Conservation (phyloP, 92 coral and sea anemone species). For the Paramuricea clavata region DNA sequence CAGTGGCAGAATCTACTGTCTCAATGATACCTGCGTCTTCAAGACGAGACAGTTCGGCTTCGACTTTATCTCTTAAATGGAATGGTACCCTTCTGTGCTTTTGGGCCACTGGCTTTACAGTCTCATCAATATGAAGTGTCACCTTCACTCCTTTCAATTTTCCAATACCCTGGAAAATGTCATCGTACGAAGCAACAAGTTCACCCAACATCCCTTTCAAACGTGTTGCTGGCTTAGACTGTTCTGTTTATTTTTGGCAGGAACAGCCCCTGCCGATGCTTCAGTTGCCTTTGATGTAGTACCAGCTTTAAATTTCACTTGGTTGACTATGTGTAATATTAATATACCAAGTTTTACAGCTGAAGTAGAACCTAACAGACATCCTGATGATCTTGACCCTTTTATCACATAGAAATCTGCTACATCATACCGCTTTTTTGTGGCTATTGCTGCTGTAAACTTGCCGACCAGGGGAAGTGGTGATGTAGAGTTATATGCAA, state of each 20-base stretch:
- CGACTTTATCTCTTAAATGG: neutral
- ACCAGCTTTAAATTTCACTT: neutral
- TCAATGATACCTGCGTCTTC: neutral
- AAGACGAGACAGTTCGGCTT: neutral
- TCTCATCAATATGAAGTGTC: neutral
- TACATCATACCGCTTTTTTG: constrained; percentile 22
- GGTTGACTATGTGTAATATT: constrained; percentile 14
- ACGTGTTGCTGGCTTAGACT: neutral
- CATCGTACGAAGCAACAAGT: neutral
- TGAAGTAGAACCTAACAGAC: neutral
- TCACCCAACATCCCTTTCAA: neutral
- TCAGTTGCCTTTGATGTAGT: neutral
- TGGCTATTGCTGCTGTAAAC: constrained; percentile 20
- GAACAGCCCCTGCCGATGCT: neutral
- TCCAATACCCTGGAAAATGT: constrained; percentile 19
- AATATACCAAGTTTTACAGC: constrained; percentile 7
- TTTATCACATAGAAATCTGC: constrained; percentile 28
- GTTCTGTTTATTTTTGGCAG: neutral
- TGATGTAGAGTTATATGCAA: constrained; percentile 23
- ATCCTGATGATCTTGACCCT: constrained; percentile 13
- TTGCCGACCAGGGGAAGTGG: constrained; percentile 44
- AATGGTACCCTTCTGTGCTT: neutral
- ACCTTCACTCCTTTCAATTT: neutral
- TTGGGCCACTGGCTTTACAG: neutral
- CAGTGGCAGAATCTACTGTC: neutral